phyloP scores from a whole-genome alignment of 2,113 vertebrate genomes.

The Thamnaconus septentrionalis region DNA sequence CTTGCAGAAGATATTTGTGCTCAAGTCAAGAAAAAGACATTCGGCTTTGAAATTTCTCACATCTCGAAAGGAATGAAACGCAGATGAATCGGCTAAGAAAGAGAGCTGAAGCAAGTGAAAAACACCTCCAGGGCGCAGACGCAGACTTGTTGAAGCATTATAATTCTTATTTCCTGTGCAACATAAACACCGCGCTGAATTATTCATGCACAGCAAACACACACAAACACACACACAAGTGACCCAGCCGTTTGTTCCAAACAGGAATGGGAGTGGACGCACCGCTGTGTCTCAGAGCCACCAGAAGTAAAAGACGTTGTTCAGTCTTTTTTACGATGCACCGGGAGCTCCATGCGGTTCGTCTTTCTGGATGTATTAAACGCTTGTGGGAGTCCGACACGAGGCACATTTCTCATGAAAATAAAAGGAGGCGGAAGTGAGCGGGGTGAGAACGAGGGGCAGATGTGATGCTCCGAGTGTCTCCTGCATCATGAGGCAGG shows the following conservation, averaged over 20 bases:
- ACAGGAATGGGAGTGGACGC: constrained; percentile 19
- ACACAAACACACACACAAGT: not conserved
- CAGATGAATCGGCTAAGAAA: not conserved
- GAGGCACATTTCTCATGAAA: too few relatives aligned
- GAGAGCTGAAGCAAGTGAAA: not conserved
- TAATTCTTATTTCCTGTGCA: constrained; percentile 25
- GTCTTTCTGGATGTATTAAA: too few relatives aligned
- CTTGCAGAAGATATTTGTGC: too few relatives aligned
- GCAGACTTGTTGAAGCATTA: constrained; percentile 32
- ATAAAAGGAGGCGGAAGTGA: too few relatives aligned
- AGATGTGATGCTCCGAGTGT: not conserved
- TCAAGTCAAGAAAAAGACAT: too few relatives aligned
- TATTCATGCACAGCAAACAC: constrained; percentile 34
- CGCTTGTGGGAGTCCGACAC: too few relatives aligned
- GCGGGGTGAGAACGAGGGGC: not conserved
- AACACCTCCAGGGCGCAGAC: constrained; percentile 6
- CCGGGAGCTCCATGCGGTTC: not conserved
- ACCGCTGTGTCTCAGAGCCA: constrained; percentile 11
- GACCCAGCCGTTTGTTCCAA: constrained; percentile 30
- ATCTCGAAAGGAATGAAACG: too few relatives aligned
- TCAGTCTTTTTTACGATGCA: not conserved
- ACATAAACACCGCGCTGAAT: constrained; percentile 44
- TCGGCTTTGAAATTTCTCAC: too few relatives aligned
- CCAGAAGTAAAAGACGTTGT: not conserved
- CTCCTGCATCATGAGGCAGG: not conserved